phyloP scores from a whole-genome alignment of 2,113 vertebrate species.

The Amia ocellicauda region DNA sequence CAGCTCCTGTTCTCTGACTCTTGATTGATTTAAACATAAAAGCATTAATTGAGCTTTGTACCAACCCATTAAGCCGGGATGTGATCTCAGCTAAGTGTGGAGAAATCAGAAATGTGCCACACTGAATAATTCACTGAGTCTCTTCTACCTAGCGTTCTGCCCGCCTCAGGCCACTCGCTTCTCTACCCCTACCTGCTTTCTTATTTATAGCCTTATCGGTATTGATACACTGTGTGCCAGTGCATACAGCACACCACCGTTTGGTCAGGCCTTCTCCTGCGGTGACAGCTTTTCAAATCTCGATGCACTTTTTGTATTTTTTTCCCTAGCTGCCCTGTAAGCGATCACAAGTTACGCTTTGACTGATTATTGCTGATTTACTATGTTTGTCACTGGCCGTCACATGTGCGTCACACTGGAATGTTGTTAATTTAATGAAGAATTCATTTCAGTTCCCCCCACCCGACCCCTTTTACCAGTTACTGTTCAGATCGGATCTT shows the following conservation, averaged over 20 bases:
- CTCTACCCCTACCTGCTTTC: constrained; percentile 61
- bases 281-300: no score
- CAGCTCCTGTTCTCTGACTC: constrained; percentile 46
- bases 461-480: no score
- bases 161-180: constrained; percentile 51
- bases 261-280: constrained; percentile 9
- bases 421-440: no score
- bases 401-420: no score
- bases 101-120: constrained; percentile 66
- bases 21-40: constrained; percentile 82
- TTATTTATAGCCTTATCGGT: constrained; percentile 59
- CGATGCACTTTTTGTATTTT: no score
- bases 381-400: no score
- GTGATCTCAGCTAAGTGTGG: constrained; percentile 75
- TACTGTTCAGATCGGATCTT: no score
- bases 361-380: no score
- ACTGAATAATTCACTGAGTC: constrained; percentile 76
- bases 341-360: no score
- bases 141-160: constrained; percentile 46
- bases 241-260: constrained; percentile 39
- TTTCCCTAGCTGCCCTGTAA: no score
- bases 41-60: constrained; percentile 77
- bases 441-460: no score
- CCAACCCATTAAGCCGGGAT: constrained; percentile 75
- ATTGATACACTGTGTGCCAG: constrained; percentile 46